These are phyloP conservation scores for Drosophila lini DNA, from an alignment of 1,140 invertebrate genomes.

Conservation along the genomic window DNA sequence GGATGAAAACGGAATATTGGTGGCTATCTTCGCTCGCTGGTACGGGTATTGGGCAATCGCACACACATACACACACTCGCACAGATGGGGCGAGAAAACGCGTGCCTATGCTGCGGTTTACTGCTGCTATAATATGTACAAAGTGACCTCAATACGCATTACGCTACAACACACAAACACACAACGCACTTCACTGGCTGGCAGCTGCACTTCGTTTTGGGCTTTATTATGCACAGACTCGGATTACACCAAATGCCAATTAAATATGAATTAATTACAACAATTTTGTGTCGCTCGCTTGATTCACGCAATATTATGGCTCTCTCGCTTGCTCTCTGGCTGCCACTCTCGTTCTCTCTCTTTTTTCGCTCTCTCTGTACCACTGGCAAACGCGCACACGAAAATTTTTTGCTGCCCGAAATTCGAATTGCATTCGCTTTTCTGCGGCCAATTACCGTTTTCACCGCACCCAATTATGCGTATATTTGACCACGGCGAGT, in stretches of 20 bases:
- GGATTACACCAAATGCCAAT: slow-evolving; percentile 57
- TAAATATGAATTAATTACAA: slow-evolving; percentile 78
- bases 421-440: slow-evolving; percentile 17
- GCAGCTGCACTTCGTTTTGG: slow-evolving; percentile 45
- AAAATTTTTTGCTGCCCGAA: slow-evolving; percentile 36
- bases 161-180: slow-evolving; percentile 30
- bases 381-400: slow-evolving; percentile 34
- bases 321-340: slow-evolving; percentile 14
- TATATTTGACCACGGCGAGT: slow-evolving; percentile 8
- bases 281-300: slow-evolving; percentile 72
- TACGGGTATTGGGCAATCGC: slow-evolving; percentile 60
- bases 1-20: slow-evolving; percentile 62
- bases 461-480: slow-evolving; percentile 33
- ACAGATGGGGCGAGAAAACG: slow-evolving; percentile 29
- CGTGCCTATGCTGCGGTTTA: slow-evolving; percentile 56
- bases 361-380: slow-evolving; percentile 11
- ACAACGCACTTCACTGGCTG: slow-evolving; percentile 15
- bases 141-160: slow-evolving; percentile 66
- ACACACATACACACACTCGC: slow-evolving; percentile 19
- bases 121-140: slow-evolving; percentile 55
- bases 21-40: slow-evolving; percentile 28
- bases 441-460: slow-evolving; percentile 8
- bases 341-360: slow-evolving; percentile 5
- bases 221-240: slow-evolving; percentile 59
- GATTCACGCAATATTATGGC: slow-evolving; percentile 69